These are phyloP conservation scores for Rapana venosa DNA, from an alignment of 2,888 invertebrate genomes.

Conservation along the genomic window DNA sequence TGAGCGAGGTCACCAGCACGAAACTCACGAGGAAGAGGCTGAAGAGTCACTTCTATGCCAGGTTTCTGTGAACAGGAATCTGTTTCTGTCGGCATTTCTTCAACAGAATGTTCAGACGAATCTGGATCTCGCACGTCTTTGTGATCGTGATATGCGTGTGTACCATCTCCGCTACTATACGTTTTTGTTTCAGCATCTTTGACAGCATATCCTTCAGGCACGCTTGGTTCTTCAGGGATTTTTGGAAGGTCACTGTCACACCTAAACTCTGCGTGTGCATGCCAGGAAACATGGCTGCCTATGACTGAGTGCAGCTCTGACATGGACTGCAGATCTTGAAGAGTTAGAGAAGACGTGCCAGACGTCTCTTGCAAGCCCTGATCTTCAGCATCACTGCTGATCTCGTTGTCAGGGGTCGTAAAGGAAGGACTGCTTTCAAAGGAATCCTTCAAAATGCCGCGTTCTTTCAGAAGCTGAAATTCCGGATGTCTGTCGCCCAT, in stretches of 20 bases:
- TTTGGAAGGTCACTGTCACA: background rate
- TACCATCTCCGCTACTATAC: too few relatives aligned
- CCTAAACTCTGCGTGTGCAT: too few relatives aligned
- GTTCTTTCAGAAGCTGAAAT: background rate
- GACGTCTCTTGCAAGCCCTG: background rate
- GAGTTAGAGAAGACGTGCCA: background rate
- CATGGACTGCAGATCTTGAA: background rate
- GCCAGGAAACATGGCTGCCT: background rate
- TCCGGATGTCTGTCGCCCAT: background rate
- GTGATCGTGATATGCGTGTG: too few relatives aligned
- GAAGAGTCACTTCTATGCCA: background rate
- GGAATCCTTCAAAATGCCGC: background rate
- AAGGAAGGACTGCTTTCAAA: slow-evolving; percentile 21
- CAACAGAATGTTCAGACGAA: too few relatives aligned
- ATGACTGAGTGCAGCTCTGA: background rate
- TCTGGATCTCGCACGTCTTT: too few relatives aligned
- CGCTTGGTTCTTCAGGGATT: background rate
- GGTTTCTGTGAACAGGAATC: background rate
- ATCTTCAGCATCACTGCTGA: background rate
- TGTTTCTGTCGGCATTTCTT: background rate
- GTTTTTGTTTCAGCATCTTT: too few relatives aligned
- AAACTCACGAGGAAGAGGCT: background rate
- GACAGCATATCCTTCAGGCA: background rate
- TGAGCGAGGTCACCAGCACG: background rate
- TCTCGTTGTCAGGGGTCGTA: background rate